Conservation (phyloP, 1,140 invertebrate species). For the Hyposmocoma kahamanoa region DNA sequence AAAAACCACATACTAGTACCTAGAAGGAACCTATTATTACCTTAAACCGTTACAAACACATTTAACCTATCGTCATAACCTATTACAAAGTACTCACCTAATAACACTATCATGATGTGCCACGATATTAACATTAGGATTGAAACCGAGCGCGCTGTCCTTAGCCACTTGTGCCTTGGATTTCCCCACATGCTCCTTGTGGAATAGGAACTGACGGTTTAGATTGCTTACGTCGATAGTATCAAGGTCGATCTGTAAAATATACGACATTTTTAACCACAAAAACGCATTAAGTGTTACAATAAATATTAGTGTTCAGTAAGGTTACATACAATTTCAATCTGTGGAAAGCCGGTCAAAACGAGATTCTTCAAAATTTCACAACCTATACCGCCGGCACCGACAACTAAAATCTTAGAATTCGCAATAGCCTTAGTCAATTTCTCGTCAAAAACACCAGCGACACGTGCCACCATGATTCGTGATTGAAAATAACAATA, state of each 20-base stretch:
- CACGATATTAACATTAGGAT: slow-evolving; percentile 90
- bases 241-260: slow-evolving; percentile 96
- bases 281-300: not conserved
- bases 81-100: slow-evolving; percentile 76
- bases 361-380: slow-evolving; percentile 99
- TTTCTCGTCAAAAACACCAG: slow-evolving; percentile 77
- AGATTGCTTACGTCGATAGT: slow-evolving; percentile 99
- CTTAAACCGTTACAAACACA: no score
- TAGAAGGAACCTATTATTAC: no score
- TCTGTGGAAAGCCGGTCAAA: slow-evolving; percentile 92
- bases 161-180: slow-evolving; percentile 93
- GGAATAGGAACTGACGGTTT: slow-evolving; percentile 98
- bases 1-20: no score
- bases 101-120: slow-evolving; percentile 96
- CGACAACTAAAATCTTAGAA: slow-evolving; percentile 88
- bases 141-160: slow-evolving; percentile 91
- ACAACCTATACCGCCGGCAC: slow-evolving; percentile 99
- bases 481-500: no score
- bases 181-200: slow-evolving; percentile 98
- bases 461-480: slow-evolving; percentile 79
- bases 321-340: slow-evolving; percentile 90
- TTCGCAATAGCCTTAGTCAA: slow-evolving; percentile 74
- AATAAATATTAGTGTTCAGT: not conserved
- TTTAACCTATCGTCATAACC: no score
- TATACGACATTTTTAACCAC: slow-evolving; percentile 6